These are phyloP conservation scores for Gopherus flavomarginatus DNA, from an alignment of 2,113 vertebrate genomes.

Conservation along the genomic window DNA sequence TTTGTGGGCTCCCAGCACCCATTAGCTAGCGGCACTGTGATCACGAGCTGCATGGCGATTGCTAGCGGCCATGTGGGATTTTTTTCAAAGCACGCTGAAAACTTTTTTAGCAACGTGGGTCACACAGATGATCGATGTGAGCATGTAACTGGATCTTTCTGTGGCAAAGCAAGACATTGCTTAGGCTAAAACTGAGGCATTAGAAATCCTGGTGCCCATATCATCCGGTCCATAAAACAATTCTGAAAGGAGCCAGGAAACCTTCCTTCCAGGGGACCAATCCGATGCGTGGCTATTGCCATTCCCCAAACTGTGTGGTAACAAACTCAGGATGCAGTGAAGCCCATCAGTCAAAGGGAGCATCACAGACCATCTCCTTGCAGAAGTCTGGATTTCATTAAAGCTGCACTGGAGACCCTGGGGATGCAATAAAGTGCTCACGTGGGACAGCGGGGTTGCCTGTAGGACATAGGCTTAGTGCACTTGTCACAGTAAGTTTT, in stretches of 20 bases:
- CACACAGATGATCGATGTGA: not conserved
- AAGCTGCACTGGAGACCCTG: not conserved
- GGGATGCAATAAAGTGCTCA: not conserved
- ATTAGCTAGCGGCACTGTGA: not conserved
- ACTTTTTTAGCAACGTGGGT: not conserved
- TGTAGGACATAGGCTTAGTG: not conserved
- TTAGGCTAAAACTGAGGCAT: not conserved
- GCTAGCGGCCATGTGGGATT: not conserved
- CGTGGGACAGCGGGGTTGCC: rapidly evolving
- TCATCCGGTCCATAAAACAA: not conserved
- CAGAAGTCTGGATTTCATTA: not conserved
- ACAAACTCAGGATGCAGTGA: not conserved
- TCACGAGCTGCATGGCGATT: not conserved
- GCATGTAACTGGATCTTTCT: not conserved
- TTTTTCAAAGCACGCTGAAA: not conserved
- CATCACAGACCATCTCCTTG: not conserved
- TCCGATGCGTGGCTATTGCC: rapidly evolving
- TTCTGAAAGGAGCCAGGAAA: not conserved
- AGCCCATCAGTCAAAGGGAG: not conserved
- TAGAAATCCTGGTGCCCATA: not conserved
- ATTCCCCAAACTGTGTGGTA: not conserved
- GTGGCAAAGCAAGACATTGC: not conserved
- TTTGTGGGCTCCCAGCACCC: not conserved
- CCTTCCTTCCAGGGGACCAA: not conserved
- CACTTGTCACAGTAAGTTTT: rapidly evolving